These are phyloP conservation scores for Montipora efflorescens DNA, from an alignment of 64 coral and sea anemone genomes.

Conservation along the genomic window DNA sequence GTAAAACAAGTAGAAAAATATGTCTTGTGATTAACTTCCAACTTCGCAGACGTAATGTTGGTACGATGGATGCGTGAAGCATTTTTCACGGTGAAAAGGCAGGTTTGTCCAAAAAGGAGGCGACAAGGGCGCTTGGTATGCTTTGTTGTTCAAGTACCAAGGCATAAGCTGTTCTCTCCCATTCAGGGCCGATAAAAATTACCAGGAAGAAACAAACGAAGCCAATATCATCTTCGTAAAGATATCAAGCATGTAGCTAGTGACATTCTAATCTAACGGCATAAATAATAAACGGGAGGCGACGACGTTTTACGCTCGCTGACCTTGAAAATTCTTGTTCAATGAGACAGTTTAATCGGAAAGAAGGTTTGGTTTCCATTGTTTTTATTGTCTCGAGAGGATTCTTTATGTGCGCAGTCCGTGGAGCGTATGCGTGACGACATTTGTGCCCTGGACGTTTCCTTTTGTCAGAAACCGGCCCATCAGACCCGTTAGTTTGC, in stretches of 20 bases:
- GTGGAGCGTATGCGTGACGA: background rate
- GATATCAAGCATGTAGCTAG: background rate
- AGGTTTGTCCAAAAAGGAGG: background rate
- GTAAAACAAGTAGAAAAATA: background rate
- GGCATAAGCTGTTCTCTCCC: background rate
- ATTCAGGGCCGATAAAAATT: background rate
- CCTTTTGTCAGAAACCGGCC: too few species aligned
- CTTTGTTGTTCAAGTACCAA: background rate
- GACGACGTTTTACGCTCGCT: background rate
- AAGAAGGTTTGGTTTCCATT: background rate
- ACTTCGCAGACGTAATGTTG: background rate
- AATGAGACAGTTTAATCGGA: background rate
- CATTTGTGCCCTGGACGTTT: background rate
- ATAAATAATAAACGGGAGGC: conserved; percentile 6
- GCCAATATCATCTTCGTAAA: background rate
- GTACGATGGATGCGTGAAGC: background rate
- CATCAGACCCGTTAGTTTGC: too few species aligned
- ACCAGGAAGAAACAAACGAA: background rate
- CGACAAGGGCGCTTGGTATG: background rate
- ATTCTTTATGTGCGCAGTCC: background rate
- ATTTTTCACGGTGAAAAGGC: background rate
- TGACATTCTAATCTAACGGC: background rate
- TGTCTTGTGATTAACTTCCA: background rate
- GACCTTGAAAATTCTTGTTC: conserved; percentile 5
- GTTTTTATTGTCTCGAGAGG: background rate